phyloP scores from a whole-genome alignment of 2,888 invertebrate genomes.

The Epirrhoe alternata region DNA sequence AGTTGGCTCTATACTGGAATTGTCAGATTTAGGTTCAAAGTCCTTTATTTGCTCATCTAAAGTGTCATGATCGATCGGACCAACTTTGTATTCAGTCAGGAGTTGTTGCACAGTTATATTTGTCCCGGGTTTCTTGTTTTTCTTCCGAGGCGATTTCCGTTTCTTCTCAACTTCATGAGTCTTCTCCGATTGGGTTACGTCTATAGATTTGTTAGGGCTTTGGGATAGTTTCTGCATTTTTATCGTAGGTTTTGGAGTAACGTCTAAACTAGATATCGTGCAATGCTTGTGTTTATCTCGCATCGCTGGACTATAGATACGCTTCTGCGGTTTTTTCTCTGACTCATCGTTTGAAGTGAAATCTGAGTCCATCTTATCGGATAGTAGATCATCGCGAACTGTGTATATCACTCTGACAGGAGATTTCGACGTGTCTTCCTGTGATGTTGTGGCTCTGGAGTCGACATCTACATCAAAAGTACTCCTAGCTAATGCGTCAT shows the following conservation, averaged over 20 bases:
- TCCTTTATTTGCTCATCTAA: conserved; percentile 45
- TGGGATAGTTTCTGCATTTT: conserved; percentile 67
- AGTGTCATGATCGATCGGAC: conserved; percentile 36
- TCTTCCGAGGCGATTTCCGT: conserved; percentile 31
- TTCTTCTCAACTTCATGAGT: conserved; percentile 15
- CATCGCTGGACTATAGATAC: conserved; percentile 56
- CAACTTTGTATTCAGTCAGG: conserved; percentile 52
- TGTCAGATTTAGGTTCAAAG: conserved; percentile 14
- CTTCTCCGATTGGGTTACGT: not conserved
- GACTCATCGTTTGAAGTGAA: conserved; percentile 48
- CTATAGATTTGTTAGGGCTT: conserved; percentile 31
- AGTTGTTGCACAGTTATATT: conserved; percentile 58
- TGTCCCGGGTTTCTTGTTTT: conserved; percentile 37
- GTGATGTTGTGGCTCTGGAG: conserved; percentile 3
- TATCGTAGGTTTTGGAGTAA: conserved; percentile 64
- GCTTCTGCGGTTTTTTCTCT: conserved; percentile 57
- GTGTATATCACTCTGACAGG: conserved; percentile 55
- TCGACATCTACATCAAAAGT: conserved; percentile 26
- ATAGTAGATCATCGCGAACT: conserved; percentile 28
- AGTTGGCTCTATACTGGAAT: conserved; percentile 23
- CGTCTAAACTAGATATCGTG: conserved; percentile 44
- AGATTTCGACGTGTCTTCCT: conserved; percentile 30
- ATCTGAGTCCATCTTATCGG: conserved; percentile 47
- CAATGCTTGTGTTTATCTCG: conserved; percentile 40
- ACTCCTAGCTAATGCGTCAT: conserved; percentile 52